phyloP scores from a whole-genome alignment of 30 jellyfish, hydroid and myxozoan genomes.

The Rhopilema esculentum region DNA sequence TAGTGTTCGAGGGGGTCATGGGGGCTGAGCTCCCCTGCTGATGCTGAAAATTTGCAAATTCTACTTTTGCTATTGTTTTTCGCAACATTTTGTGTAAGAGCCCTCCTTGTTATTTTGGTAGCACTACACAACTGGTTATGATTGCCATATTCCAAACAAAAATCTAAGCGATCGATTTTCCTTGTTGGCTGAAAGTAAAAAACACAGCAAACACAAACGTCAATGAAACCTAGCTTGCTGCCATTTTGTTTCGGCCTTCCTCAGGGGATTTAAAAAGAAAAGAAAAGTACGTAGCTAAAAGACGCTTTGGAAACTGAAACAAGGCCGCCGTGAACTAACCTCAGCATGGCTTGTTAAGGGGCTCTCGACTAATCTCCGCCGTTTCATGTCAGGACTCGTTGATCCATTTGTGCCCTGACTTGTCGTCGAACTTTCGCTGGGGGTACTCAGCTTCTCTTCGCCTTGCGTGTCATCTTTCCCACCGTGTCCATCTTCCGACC shows the following conservation, averaged over 20 bases:
- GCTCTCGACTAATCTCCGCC: slow-evolving; percentile 84
- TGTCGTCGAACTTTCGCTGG: slow-evolving; percentile 60
- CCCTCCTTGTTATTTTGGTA: too few species aligned
- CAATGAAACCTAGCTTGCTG: too few species aligned
- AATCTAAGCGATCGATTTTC: too few species aligned
- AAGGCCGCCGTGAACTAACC: slow-evolving; percentile 37
- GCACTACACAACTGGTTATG: too few species aligned
- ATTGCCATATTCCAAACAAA: too few species aligned
- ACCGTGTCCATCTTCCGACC: slow-evolving; percentile 43
- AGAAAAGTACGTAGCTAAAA: background rate
- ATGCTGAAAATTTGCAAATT: too few species aligned
- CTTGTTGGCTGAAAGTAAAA: too few species aligned
- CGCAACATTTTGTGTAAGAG: too few species aligned
- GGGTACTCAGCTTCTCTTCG: slow-evolving; percentile 62
- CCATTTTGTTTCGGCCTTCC: background rate
- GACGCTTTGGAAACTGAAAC: background rate
- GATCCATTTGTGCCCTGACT: slow-evolving; percentile 80
- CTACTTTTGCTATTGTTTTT: too few species aligned
- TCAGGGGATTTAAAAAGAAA: background rate
- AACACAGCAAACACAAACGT: too few species aligned
- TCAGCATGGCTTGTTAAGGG: slow-evolving; percentile 84
- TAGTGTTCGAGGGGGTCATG: too few species aligned
- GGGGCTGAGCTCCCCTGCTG: too few species aligned
- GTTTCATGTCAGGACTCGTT: slow-evolving; percentile 90
- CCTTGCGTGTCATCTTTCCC: slow-evolving; percentile 61